A percentile compares a stretch with the other conserved stretches of the same genome.
These are phyloP conservation scores for Sanderia malayensis DNA, from an alignment of 30 jellyfish, hydroid and myxozoan species.

Conservation along the genomic window DNA sequence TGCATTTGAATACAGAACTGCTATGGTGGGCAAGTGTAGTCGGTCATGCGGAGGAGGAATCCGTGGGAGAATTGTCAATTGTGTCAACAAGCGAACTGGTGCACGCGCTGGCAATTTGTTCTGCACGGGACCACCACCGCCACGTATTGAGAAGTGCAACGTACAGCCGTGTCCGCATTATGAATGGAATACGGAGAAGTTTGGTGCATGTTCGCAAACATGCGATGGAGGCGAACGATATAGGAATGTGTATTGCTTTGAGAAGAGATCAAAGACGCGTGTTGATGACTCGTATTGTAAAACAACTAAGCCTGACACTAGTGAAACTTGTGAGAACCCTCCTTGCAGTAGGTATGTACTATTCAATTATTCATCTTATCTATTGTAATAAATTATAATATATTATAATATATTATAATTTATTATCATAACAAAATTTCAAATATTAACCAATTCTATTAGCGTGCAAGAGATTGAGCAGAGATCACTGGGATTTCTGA, in stretches of 20 bases:
- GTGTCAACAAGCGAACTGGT: constrained; percentile 64
- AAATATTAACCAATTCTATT: too few species aligned
- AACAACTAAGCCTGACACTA: constrained; percentile 49
- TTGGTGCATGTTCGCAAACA: constrained; percentile 73
- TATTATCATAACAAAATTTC: too few species aligned
- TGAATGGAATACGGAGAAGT: constrained; percentile 62
- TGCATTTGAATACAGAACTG: constrained; percentile 55
- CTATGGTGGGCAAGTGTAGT: constrained; percentile 60
- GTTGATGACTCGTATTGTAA: constrained; percentile 50
- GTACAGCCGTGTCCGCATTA: constrained; percentile 75
- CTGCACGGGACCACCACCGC: constrained; percentile 95
- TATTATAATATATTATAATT: too few species aligned
- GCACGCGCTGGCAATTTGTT: constrained; percentile 50
- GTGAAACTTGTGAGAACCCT: constrained; percentile 53
- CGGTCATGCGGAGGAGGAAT: constrained; percentile 93
- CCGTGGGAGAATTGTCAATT: constrained; percentile 63
- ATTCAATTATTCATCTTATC: too few species aligned
- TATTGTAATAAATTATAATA: too few species aligned
- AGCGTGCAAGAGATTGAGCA: too few species aligned
- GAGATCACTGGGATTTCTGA: too few species aligned
- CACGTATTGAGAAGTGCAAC: constrained; percentile 68
- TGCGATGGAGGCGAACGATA: constrained; percentile 79
- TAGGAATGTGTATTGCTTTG: constrained; percentile 56
- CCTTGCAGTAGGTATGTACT: constrained; percentile 73
- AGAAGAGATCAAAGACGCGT: constrained; percentile 31